A percentile compares a stretch with the other conserved stretches of the same genome.
These are phyloP conservation scores for Eremobia ochroleuca DNA, from an alignment of 2,888 invertebrate species.

Conservation along the genomic window DNA sequence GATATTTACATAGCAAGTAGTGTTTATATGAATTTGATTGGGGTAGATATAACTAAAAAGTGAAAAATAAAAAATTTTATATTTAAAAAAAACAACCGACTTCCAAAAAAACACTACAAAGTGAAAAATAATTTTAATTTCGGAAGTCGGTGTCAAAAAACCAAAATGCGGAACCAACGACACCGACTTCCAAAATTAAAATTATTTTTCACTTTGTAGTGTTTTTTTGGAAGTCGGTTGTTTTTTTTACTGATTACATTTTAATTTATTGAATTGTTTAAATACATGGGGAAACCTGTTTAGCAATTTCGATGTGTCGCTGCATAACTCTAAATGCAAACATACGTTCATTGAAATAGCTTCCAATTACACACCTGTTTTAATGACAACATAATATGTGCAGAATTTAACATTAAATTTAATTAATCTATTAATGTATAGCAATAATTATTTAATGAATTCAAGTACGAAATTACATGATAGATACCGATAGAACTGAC, in stretches of 20 bases:
- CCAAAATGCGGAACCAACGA: no score
- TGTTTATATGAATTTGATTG: no score
- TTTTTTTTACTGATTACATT: slow-evolving; percentile 38
- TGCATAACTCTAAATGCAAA: slow-evolving; percentile 62
- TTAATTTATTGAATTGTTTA: slow-evolving; percentile 37
- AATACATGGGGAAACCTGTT: slow-evolving; percentile 43
- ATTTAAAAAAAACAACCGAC: no score
- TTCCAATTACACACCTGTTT: slow-evolving; percentile 62
- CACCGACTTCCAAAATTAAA: no score
- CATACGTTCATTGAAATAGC: slow-evolving; percentile 55
- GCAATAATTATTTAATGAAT: slow-evolving; percentile 52
- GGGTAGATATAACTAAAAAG: no score
- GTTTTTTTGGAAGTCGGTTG: no score
- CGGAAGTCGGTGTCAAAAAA: no score
- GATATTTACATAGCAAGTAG: no score
- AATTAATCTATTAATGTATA: slow-evolving; percentile 37
- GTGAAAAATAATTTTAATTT: no score
- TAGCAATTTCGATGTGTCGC: slow-evolving; percentile 49
- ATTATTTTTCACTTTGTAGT: no score
- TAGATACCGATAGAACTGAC: slow-evolving; percentile 66
- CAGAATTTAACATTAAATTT: slow-evolving; percentile 54
- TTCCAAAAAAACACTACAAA: no score
- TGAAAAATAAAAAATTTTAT: no score
- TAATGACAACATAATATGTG: slow-evolving; percentile 45
- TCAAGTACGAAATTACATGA: slow-evolving; percentile 69